Evolutionary conservation across 2,888 invertebrate genomes (phyloP).

Genomic region (Trichogramma dendrolimi): DNA sequence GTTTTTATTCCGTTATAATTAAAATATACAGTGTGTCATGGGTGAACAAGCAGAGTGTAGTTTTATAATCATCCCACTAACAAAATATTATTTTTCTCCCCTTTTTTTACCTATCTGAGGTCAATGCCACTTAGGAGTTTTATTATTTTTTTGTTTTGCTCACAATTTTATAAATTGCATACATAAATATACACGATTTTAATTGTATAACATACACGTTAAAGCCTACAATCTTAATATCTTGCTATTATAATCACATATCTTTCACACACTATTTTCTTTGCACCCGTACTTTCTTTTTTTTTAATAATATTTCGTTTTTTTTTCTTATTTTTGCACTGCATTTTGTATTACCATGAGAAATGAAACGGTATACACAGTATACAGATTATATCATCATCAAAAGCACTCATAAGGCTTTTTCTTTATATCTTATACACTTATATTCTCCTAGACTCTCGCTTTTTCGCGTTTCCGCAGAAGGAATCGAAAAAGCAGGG

Average conservation of each 20-base stretch:
- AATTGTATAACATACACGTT: too few relatives aligned
- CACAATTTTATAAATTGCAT: not conserved
- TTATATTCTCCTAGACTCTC: not conserved
- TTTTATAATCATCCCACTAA: constrained; percentile 47
- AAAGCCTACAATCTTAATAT: constrained; percentile 19
- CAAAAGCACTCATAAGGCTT: constrained; percentile 38
- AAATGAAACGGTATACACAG: constrained; percentile 47
- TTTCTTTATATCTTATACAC: not conserved
- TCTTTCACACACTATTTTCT: not conserved
- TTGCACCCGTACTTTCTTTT: constrained; percentile 36
- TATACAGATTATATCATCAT: constrained; percentile 47
- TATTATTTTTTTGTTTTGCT: constrained; percentile 27
- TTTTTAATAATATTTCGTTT: constrained; percentile 37
- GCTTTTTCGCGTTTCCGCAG: not conserved
- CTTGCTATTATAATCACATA: constrained; percentile 18
- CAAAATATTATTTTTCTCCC: constrained; percentile 47
- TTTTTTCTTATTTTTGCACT: constrained; percentile 28
- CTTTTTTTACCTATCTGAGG: constrained; percentile 15
- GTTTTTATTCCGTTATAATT: constrained; percentile 50
- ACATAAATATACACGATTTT: too few relatives aligned
- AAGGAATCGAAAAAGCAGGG: not conserved
- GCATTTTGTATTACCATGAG: constrained; percentile 40
- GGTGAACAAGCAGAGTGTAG: constrained; percentile 49
- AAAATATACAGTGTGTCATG: constrained; percentile 54
- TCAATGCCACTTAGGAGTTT: constrained; percentile 21